Base-by-base conservation (phyloP, 2,113 vertebrate genomes). In the Centrocercus urophasianus region DNA sequence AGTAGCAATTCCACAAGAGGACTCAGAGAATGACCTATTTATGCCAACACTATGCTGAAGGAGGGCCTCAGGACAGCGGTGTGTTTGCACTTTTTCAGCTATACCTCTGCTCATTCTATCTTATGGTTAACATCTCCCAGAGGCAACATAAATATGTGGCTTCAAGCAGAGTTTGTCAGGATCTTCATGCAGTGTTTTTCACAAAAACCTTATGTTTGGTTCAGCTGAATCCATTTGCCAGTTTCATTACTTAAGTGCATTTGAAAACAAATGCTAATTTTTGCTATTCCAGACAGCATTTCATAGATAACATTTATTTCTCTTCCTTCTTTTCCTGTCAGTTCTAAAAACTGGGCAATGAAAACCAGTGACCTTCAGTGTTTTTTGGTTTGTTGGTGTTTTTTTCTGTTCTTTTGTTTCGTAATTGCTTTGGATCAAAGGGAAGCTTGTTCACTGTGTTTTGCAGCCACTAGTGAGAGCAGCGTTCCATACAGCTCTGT, bases 401-500 rank as follows among this genome's bases (percentile, higher is more conserved):
- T 42, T 17, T 17, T 32, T 43, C 42, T 30, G 5, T 7, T 10
- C 4, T 4, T 9, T 32, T 16, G n/a, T 11, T 45, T 90, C 42
- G 30, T 1, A 17, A 12, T 84, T 4, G 5, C 0, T 82, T 86
- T 93, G 32, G 28, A 10, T 75, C 8, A 65, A 56, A 8, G 19
- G 16, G 3, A 50, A 52, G 43, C 60, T 57, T 34, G 36, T 70
- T 15, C 40, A 54, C 30, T 36, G 1, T 3, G 2, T 65, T 79
- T 89, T 64, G 6, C 30, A 73, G 13, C 9, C 11, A 66, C 13
- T 36, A 40, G 7, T 74, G 38, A 47, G 43, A 12, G 22, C 0
- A 48, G 27, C 0, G 13, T 21, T 71, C 86, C 50, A 8, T 1
- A 0, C 11, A n/a, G 36, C 66, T 38, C 48, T 65, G 13, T 47